Conservation (phyloP, 2,113 vertebrate genomes). For the Anolis carolinensis region DNA sequence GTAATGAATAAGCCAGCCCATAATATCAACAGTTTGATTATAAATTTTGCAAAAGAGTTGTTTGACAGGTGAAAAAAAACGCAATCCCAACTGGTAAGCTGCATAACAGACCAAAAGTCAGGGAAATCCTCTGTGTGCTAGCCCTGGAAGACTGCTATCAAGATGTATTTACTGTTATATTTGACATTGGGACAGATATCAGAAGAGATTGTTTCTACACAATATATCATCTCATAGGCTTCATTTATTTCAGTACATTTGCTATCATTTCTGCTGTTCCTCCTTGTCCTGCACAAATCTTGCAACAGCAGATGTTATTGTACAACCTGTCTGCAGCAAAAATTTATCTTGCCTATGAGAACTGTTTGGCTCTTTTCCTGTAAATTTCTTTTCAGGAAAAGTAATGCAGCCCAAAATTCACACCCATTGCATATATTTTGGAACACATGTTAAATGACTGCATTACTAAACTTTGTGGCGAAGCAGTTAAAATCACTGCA, state of each 20-base stretch:
- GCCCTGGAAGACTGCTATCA: slow-evolving; percentile 1
- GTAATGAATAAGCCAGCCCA: background rate
- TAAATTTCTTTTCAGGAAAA: slow-evolving; percentile 45
- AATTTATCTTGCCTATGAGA: slow-evolving; percentile 42
- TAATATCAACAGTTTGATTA: slow-evolving; percentile 1
- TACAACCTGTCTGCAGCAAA: slow-evolving; percentile 28
- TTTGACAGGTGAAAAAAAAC: background rate
- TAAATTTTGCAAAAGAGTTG: background rate
- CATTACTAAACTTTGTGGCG: slow-evolving; percentile 37
- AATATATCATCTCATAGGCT: background rate
- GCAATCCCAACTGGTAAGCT: background rate
- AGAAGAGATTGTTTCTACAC: background rate
- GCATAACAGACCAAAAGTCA: background rate
- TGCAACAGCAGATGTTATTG: slow-evolving; percentile 14
- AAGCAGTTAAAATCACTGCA: slow-evolving; percentile 24
- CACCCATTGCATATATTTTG: slow-evolving; percentile 25
- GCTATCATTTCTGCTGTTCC: slow-evolving; percentile 4
- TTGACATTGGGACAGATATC: background rate
- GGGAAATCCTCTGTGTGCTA: background rate
- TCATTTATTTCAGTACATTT: slow-evolving; percentile 20
- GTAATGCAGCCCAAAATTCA: slow-evolving; percentile 35
- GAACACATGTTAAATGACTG: slow-evolving; percentile 28
- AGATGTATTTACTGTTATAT: background rate
- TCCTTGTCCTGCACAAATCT: slow-evolving; percentile 16
- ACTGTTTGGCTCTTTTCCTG: slow-evolving; percentile 44